These are phyloP conservation scores for Electrona antarctica DNA, from an alignment of 2,113 vertebrate species.

Conservation along the genomic window DNA sequence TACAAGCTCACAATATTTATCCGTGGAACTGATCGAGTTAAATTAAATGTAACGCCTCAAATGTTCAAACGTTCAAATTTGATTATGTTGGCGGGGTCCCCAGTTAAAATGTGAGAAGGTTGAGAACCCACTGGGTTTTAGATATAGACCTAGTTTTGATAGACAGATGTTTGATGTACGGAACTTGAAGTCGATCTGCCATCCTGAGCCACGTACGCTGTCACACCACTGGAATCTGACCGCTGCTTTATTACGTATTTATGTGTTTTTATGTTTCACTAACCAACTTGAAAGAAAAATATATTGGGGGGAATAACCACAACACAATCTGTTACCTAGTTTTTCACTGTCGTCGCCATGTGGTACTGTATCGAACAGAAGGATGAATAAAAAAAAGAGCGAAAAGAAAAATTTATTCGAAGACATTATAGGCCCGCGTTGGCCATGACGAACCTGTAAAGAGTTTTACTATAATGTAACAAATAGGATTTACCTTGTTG, in stretches of 20 bases:
- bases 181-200: slow-evolving; percentile 85
- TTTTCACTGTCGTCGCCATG: slow-evolving; percentile 90
- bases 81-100: neutral
- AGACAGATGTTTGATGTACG: slow-evolving; percentile 71
- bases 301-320: slow-evolving; percentile 64
- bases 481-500: slow-evolving; percentile 88
- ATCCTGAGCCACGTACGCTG: slow-evolving; percentile 91
- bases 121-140: slow-evolving; percentile 9
- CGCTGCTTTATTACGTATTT: slow-evolving; percentile 88
- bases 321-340: slow-evolving; percentile 82
- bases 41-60: too few species aligned
- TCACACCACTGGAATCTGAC: slow-evolving; percentile 88
- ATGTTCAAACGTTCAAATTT: too few species aligned
- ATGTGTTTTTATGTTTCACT: slow-evolving; percentile 86
- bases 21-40: too few species aligned
- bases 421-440: slow-evolving; percentile 74
- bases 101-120: neutral
- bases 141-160: slow-evolving; percentile 55
- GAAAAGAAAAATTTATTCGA: slow-evolving; percentile 15
- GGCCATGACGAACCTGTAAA: slow-evolving; percentile 88
- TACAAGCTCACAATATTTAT: too few species aligned
- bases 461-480: slow-evolving; percentile 84
- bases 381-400: neutral
- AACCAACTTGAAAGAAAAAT: slow-evolving; percentile 68
- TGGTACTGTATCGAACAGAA: slow-evolving; percentile 89